Base-by-base conservation (phyloP, 2,888 invertebrate genomes). In the Drosophila prolongata region DNA sequence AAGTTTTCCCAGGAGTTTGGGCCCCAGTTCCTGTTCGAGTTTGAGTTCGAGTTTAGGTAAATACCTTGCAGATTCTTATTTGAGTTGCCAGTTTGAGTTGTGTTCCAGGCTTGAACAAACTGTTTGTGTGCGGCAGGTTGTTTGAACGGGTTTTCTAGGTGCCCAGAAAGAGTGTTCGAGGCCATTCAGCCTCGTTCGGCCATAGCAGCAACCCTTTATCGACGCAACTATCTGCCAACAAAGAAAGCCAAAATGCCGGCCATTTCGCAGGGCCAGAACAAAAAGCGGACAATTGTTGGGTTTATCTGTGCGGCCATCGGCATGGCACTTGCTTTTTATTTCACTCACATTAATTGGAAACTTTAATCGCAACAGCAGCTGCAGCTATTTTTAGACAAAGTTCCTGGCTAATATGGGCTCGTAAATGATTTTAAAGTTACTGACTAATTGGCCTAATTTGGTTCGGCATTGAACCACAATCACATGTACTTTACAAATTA, bases 321-420 rank as follows among this genome's bases (percentile, higher is more conserved):
- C 87, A 77, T 77, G 82, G 81, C 79, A 82, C 72, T 87, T 75
- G 77, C 75, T 71, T 85, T 82, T 82, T 85, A 85, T 81, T 87
- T 78, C 79, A 70, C 73, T 72, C 68, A 67, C 82, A 81, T 85
- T 75, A 87, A 82, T 87, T 87, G 87, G 75, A 72, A 54, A 66
- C 57, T 72, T 72, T 72, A 71, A 71, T 53, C 67, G 75, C 40
- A 43, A 43, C 34, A 46, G 44, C 67, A 66, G 27, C 67, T 62
- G 62, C 42, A 47, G 40, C 62, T 38, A 40, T 62, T 62, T 62
- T 42, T 62, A 35, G 62, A 35, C 47, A 40, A 49, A 49, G 47
- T 24, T 40, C 0, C 55, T n/a, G 30, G 8, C 55, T 11, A 19
- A 19, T 37, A 52, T 14, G 27, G 38, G 34, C 40, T 24, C 27